A percentile compares a stretch with the other conserved stretches of the same genome.
Evolutionary conservation across 2,888 invertebrate genomes (phyloP).

Genomic region (Trichopria drosophilae): DNA sequence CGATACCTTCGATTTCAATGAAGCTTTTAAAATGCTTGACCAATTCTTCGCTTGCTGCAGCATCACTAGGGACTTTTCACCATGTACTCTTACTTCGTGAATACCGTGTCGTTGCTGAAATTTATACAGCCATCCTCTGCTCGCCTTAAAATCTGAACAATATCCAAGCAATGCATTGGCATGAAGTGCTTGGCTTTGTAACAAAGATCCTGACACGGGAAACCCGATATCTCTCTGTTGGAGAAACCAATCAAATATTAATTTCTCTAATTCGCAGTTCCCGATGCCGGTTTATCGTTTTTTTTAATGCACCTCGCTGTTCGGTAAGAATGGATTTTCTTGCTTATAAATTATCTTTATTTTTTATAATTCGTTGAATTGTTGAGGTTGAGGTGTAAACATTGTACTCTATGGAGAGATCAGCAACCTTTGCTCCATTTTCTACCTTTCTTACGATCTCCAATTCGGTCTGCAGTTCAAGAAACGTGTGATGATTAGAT

Average conservation of each 20-base stretch:
- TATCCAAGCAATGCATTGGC: slow-evolving; percentile 22
- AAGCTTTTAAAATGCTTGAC: slow-evolving; percentile 13
- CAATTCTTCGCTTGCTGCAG: slow-evolving; percentile 22
- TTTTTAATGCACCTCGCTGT: slow-evolving; percentile 1
- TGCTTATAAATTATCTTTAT: too few relatives aligned
- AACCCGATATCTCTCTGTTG: slow-evolving; percentile 11
- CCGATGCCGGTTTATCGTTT: slow-evolving; percentile 1
- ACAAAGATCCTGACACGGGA: slow-evolving; percentile 15
- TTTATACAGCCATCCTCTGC: slow-evolving; percentile 24
- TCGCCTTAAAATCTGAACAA: slow-evolving; percentile 16
- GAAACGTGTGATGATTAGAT: too few relatives aligned
- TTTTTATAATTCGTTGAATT: too few relatives aligned
- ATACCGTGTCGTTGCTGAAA: slow-evolving; percentile 26
- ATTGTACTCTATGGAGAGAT: too few relatives aligned
- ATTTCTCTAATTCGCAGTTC: slow-evolving; percentile 11
- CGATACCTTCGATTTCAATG: slow-evolving; percentile 13
- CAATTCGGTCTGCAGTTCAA: too few relatives aligned
- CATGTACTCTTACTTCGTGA: slow-evolving; percentile 15
- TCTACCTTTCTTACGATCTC: too few relatives aligned
- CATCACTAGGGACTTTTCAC: slow-evolving; percentile 27
- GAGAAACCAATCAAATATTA: slow-evolving; percentile 9
- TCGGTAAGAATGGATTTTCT: slow-evolving; percentile 4
- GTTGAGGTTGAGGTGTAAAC: too few relatives aligned
- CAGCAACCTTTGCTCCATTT: too few relatives aligned
- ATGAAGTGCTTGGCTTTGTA: too few relatives aligned